Evolutionary conservation across 1,140 invertebrate species (phyloP), one percentile per base, ranked within the genome.

Genomic region (Solenopsis invicta): DNA sequence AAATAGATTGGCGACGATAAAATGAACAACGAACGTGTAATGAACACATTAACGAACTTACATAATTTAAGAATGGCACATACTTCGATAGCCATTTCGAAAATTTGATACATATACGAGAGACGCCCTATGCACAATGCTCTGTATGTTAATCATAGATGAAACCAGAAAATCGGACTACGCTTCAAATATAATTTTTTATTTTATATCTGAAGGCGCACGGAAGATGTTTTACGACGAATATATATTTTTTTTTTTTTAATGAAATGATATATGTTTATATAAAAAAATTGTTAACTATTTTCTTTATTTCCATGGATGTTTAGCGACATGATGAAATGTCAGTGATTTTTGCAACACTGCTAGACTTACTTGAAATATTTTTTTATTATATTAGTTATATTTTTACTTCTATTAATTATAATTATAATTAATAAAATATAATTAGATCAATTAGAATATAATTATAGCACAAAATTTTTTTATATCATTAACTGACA

Each of bases 1-100:
- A 74, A 48, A 75, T 24, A 82, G 56, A 74, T 74, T 72, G 24
- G 16, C 45, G 41, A 82, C 21, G 29, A 21, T 62, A 64, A 10
- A 48, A 18, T 34, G 34, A 29, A 52, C 8, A 37, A 64, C 12
- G 29, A 16, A 72, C 12, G 24, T 29, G 21, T 37, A 62, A 45
- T 24, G 21, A 77, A 77, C 21, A 41, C 34, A 12, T 56, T 37
- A 45, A 37, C 8, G 1, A 61, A 48, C 9, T 34, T 37, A 41
- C 18, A n/a, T 45, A 48, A 61, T 29, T 48, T 77, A 61, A 61
- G 21, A 76, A 45, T 37, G 52, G 18, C n/a, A n/a, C 24, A 12
- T 45, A 18, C 10, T 61, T 41, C 2, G 6, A 50, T 13, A 34
- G 12, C 37, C 0, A 61, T 45, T 54, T 61, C 45, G n/a, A 9